These are phyloP conservation scores for Crossoptilon crossoptilon DNA, from an alignment of 2,797 vertebrate species.

Conservation along the genomic window DNA sequence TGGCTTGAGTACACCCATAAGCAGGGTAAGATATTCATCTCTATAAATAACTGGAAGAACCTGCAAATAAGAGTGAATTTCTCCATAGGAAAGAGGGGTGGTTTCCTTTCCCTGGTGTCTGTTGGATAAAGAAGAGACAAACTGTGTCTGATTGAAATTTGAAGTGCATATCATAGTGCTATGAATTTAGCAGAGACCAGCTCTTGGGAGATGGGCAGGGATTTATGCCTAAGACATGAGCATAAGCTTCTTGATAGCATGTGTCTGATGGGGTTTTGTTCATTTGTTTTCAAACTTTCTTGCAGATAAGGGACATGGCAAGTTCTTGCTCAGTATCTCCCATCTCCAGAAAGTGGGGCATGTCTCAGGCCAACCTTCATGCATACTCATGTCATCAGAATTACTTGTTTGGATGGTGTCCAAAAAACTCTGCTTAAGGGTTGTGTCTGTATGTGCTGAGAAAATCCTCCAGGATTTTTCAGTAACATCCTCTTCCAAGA, in stretches of 20 bases:
- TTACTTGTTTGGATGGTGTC: neutral
- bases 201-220: neutral
- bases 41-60: neutral
- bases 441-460: neutral
- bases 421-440: neutral
- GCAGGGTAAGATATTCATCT: neutral
- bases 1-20: neutral
- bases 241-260: neutral
- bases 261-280: neutral
- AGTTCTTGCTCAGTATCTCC: neutral
- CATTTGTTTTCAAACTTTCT: neutral
- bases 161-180: neutral
- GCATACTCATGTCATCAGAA: neutral
- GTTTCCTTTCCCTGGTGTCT: neutral
- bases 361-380: neutral
- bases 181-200: no score
- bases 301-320: neutral
- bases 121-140: neutral
- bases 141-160: neutral
- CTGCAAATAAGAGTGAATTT: neutral
- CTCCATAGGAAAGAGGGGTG: no score
- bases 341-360: neutral
- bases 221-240: neutral
- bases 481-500: neutral
- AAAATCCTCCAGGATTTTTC: neutral